A percentile compares a stretch with the other conserved stretches of the same genome.
phyloP scores from a whole-genome alignment of 2,888 invertebrate species.

The Chalcis sispes region DNA sequence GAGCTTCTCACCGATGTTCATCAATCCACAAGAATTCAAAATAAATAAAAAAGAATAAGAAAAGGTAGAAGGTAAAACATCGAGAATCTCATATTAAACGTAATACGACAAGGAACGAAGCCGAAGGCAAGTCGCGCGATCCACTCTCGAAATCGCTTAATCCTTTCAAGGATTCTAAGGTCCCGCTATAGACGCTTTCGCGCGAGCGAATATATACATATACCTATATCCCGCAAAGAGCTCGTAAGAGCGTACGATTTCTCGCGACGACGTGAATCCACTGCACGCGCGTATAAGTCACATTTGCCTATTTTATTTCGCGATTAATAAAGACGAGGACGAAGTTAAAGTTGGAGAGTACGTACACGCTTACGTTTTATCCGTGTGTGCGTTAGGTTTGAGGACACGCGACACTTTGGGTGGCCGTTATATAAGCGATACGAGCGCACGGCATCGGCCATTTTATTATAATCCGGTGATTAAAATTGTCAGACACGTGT shows the following conservation, averaged over 20 bases:
- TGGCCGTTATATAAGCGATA: constrained; percentile 59
- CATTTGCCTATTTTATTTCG: constrained; percentile 3
- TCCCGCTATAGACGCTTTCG: too few species aligned
- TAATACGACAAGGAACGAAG: constrained; percentile 54
- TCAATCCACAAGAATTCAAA: too few species aligned
- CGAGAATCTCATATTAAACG: constrained; percentile 30
- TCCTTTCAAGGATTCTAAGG: constrained; percentile 31
- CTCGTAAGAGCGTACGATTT: constrained; percentile 9
- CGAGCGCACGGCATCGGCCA: constrained; percentile 69
- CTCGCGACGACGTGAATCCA: not conserved
- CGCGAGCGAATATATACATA: too few species aligned
- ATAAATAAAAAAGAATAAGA: constrained; percentile 19
- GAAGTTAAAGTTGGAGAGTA: not conserved
- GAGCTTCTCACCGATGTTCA: too few species aligned
- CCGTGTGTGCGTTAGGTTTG: not conserved
- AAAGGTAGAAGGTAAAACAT: constrained; percentile 15
- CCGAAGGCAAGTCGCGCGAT: constrained; percentile 1
- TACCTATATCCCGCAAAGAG: not conserved
- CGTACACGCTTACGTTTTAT: too few species aligned
- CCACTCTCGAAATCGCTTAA: constrained; percentile 35
- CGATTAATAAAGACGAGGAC: not conserved
- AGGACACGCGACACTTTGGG: constrained; percentile 8
- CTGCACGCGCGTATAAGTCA: not conserved
- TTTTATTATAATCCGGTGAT: constrained; percentile 74
- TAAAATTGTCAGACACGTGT: constrained; percentile 75